Evolutionary conservation across 2,797 vertebrate species (phyloP).

Genomic region (Mico argentatus): DNA sequence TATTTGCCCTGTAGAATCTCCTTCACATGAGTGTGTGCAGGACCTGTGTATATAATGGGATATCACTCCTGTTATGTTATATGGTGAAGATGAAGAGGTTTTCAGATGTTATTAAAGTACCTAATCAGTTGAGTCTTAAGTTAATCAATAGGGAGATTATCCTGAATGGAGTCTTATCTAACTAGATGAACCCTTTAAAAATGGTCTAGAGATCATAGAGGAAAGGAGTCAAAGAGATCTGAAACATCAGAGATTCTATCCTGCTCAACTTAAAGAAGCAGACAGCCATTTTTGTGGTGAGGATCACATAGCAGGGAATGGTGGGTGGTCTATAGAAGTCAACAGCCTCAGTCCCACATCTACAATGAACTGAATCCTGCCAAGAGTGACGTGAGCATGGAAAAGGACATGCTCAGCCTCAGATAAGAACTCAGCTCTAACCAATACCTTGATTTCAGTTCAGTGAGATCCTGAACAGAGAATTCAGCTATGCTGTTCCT

Average conservation of each 20-base stretch:
- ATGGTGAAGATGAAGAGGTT: background rate
- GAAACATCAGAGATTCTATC: background rate
- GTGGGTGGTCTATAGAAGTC: background rate
- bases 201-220: background rate
- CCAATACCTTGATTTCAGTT: conserved; percentile 34
- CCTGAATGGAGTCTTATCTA: background rate
- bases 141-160: conserved; percentile 1
- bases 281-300: background rate
- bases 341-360: background rate
- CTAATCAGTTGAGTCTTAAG: background rate
- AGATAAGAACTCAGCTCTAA: background rate
- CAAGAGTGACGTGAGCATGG: background rate
- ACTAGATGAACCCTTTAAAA: background rate
- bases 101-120: background rate
- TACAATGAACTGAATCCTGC: background rate
- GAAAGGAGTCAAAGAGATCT: background rate
- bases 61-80: background rate
- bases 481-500: background rate
- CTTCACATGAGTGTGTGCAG: background rate
- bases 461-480: background rate
- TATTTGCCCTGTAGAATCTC: background rate
- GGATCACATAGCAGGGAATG: background rate
- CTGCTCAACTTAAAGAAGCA: conserved; percentile 4
- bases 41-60: background rate
- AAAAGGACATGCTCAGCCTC: background rate